A percentile compares a stretch with the other conserved stretches of the same genome.
Conservation (phyloP, 1,140 invertebrate species). For the Euglossa dilemma region DNA sequence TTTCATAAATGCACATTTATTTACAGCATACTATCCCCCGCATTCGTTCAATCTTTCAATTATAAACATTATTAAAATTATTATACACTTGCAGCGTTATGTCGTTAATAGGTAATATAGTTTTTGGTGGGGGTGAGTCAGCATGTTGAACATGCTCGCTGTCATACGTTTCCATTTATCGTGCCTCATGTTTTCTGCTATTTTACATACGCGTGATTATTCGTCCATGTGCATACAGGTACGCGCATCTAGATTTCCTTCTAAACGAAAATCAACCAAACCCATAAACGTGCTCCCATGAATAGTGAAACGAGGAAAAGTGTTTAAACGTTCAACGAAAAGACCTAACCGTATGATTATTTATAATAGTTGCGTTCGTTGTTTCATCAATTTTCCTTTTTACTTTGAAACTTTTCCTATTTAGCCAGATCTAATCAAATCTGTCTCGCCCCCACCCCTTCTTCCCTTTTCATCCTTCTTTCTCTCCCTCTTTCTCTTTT, state of each 20-base stretch:
- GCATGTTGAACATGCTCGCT: conserved; percentile 25
- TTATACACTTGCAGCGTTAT: conserved; percentile 79
- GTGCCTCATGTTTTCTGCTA: background rate
- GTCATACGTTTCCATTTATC: conserved; percentile 44
- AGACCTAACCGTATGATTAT: background rate
- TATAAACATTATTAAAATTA: conserved; percentile 83
- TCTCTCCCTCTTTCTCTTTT: background rate
- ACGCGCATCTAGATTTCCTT: background rate
- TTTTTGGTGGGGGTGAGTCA: conserved; percentile 28
- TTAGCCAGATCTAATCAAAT: background rate
- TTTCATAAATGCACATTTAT: conserved; percentile 72
- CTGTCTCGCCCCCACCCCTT: conserved; percentile 28
- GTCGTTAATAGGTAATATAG: conserved; percentile 64
- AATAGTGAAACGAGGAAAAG: background rate
- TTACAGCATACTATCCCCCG: conserved; percentile 74
- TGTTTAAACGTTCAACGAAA: background rate
- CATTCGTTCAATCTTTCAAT: conserved; percentile 62
- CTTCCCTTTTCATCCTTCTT: background rate
- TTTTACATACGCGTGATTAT: conserved; percentile 21
- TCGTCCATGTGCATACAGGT: background rate
- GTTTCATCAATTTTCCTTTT: background rate
- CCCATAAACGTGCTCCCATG: background rate
- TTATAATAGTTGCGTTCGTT: background rate
- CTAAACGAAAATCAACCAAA: background rate
- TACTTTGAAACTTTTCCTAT: background rate